Evolutionary conservation across 1,140 invertebrate species (phyloP).

Genomic region (Cydia splendana): DNA sequence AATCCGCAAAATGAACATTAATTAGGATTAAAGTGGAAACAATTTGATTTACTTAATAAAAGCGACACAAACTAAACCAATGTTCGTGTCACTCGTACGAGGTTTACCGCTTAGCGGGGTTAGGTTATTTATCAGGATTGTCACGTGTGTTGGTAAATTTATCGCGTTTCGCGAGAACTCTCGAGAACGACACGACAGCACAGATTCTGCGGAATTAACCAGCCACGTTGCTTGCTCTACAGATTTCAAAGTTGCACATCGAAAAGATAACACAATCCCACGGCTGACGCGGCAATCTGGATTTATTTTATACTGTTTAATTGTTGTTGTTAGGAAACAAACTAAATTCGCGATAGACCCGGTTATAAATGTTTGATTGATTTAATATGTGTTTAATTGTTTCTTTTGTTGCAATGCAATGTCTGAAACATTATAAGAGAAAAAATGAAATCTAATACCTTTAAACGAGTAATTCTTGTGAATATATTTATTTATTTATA

Average conservation of each 20-base stretch:
- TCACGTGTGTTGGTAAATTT: slow-evolving; percentile 33
- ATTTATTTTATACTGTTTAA: background rate
- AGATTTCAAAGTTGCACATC: slow-evolving; percentile 23
- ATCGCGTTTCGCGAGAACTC: slow-evolving; percentile 24
- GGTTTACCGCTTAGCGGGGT: slow-evolving; percentile 29
- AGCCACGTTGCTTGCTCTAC: slow-evolving; percentile 15
- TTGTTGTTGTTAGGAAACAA: background rate
- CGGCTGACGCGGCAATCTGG: background rate
- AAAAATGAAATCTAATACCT: too few species aligned
- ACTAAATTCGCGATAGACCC: too few species aligned
- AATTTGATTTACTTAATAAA: slow-evolving; percentile 26
- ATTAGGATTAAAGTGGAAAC: background rate
- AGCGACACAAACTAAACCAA: slow-evolving; percentile 20
- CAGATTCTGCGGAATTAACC: slow-evolving; percentile 30
- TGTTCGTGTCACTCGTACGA: slow-evolving; percentile 24
- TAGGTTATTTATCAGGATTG: slow-evolving; percentile 34
- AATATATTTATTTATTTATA: too few species aligned
- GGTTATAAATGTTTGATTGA: too few species aligned
- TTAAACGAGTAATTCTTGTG: too few species aligned
- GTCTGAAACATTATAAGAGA: background rate
- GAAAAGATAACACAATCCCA: slow-evolving; percentile 15
- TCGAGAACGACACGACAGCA: slow-evolving; percentile 27
- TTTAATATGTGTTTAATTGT: background rate
- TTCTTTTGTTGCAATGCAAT: background rate
- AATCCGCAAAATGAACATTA: background rate